Conservation (phyloP, 2,888 invertebrate genomes). For the Lasioglossum villosulum region DNA sequence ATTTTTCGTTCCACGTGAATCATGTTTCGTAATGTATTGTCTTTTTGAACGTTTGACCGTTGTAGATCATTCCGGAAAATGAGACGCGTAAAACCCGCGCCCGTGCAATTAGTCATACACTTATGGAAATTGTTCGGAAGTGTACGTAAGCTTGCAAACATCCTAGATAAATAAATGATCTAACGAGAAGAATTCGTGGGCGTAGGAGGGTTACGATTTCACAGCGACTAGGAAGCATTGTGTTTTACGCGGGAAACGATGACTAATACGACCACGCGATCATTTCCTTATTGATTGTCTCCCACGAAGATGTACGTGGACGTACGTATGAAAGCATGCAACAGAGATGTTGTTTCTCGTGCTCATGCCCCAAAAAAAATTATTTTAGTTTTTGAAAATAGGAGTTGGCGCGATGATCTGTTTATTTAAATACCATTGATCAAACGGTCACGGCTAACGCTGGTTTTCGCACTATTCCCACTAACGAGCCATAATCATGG, state of each 20-base stretch:
- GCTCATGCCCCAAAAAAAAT: not conserved
- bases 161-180: conserved; percentile 44
- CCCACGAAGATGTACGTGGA: conserved; percentile 27
- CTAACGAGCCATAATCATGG: conserved; percentile 38
- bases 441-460: not conserved
- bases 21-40: too few relatives aligned
- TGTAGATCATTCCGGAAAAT: not conserved
- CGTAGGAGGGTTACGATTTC: conserved; percentile 53
- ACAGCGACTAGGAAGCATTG: conserved; percentile 60
- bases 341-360: conserved; percentile 27
- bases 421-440: not conserved
- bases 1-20: too few relatives aligned
- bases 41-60: not conserved
- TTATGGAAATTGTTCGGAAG: conserved; percentile 3
- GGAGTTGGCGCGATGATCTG: not conserved
- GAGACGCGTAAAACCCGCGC: not conserved
- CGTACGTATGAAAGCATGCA: not conserved
- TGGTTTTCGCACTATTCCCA: not conserved
- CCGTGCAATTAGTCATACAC: not conserved
- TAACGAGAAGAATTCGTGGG: conserved; percentile 45
- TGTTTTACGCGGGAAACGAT: conserved; percentile 48
- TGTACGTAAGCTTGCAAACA: conserved; percentile 16
- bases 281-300: conserved; percentile 66
- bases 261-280: conserved; percentile 64
- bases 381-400: too few relatives aligned